Conservation (phyloP, 2,113 vertebrate genomes). For the Callaeas wilsoni region DNA sequence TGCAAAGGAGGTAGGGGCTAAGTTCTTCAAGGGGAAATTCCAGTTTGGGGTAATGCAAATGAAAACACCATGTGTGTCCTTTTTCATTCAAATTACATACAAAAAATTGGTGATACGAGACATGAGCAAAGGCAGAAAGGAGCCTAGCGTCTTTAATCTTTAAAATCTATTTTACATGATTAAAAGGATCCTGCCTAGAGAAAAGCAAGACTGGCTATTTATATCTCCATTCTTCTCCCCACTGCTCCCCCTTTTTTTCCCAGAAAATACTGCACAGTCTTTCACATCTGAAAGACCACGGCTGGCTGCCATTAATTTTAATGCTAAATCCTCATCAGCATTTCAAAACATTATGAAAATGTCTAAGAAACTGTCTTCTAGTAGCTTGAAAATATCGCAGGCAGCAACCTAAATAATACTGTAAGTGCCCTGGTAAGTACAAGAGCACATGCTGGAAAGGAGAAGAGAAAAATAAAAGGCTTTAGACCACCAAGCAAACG, state of each 20-base stretch:
- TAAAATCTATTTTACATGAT: conserved; percentile 70
- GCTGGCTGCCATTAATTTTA: conserved; percentile 68
- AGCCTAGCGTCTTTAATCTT: conserved; percentile 68
- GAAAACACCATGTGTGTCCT: conserved; percentile 29
- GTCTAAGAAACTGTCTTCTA: conserved; percentile 63
- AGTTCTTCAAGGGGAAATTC: conserved; percentile 34
- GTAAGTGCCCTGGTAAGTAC: conserved; percentile 52
- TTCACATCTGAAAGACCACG: conserved; percentile 63
- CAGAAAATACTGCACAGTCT: conserved; percentile 57
- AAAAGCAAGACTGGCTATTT: conserved; percentile 66
- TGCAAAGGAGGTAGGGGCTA: neutral
- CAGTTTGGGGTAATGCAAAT: conserved; percentile 24
- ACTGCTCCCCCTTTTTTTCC: neutral
- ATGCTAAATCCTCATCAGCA: conserved; percentile 71
- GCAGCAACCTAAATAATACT: conserved; percentile 58
- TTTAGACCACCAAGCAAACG: conserved; percentile 19
- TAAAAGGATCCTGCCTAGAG: conserved; percentile 66
- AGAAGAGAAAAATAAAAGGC: conserved; percentile 43
- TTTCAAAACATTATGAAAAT: conserved; percentile 71
- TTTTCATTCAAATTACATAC: conserved; percentile 54
- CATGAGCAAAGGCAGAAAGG: conserved; percentile 44
- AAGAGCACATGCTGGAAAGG: conserved; percentile 51
- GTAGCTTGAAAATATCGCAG: conserved; percentile 60
- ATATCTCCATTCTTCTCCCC: conserved; percentile 52
- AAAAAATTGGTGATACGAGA: conserved; percentile 38